phyloP scores from a whole-genome alignment of 2,797 vertebrate species.

The Pempheris klunzingeri region DNA sequence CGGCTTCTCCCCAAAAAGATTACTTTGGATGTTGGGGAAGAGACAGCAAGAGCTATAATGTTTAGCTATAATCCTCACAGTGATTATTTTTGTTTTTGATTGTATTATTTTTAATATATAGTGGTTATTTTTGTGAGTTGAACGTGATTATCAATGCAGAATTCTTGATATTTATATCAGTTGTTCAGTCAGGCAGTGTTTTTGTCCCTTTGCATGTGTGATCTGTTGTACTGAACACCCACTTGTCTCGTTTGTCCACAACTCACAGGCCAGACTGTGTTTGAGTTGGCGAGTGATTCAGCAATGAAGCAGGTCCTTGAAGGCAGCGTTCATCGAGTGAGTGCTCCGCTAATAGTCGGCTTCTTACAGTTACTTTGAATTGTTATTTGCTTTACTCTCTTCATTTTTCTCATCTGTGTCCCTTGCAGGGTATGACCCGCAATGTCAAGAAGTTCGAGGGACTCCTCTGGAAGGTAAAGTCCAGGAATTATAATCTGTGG shows the following conservation, averaged over 20 bases:
- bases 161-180: constrained; percentile 7
- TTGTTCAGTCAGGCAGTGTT: background rate
- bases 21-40: background rate
- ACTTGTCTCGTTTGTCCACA: constrained; percentile 20
- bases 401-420: constrained; percentile 8
- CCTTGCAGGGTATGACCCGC: constrained; percentile 84
- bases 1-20: background rate
- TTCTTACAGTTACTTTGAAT: background rate
- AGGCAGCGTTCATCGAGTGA: constrained; percentile 84
- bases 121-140: background rate
- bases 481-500: background rate
- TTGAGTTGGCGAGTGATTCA: constrained; percentile 90
- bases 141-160: constrained; percentile 1
- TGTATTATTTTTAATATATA: no score
- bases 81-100: no score
- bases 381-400: constrained; percentile 9
- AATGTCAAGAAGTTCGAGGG: constrained; percentile 90
- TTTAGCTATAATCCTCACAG: no score
- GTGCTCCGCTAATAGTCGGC: constrained; percentile 24
- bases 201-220: background rate
- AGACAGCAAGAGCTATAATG: no score
- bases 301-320: constrained; percentile 92
- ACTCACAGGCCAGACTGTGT: constrained; percentile 90
- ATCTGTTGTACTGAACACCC: background rate
- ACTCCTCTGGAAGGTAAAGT: constrained; percentile 92